Evolutionary conservation across 2,797 vertebrate species (phyloP).

Genomic region (Gobionotothen gibberifrons): DNA sequence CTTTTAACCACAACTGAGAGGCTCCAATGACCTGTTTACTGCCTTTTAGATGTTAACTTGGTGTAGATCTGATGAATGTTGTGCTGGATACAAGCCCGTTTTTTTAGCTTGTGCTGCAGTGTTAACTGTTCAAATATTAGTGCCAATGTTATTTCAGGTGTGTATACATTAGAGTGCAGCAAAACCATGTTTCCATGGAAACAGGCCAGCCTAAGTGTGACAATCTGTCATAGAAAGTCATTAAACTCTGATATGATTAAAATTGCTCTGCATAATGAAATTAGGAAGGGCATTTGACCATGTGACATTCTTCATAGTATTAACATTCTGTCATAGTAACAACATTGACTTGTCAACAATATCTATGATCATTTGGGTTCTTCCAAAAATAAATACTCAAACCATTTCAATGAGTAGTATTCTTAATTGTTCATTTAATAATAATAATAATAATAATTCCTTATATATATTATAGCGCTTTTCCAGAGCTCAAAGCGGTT

Average conservation of each 20-base stretch:
- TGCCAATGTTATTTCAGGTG: conserved; percentile 91
- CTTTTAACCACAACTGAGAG: conserved; percentile 47
- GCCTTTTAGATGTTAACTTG: conserved; percentile 67
- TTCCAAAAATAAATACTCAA: not conserved
- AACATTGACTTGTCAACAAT: not conserved
- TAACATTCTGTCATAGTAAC: conserved; percentile 4
- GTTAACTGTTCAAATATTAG: conserved; percentile 79
- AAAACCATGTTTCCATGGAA: conserved; percentile 79
- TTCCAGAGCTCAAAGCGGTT: no score
- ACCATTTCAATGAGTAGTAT: not conserved
- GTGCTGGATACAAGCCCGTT: conserved; percentile 75
- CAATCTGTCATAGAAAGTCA: conserved; percentile 67
- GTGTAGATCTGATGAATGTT: conserved; percentile 75
- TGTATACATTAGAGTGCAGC: conserved; percentile 67
- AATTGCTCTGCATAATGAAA: conserved; percentile 51
- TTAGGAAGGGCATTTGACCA: conserved; percentile 36
- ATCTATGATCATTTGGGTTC: conserved; percentile 1
- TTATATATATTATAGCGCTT: no score
- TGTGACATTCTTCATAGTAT: not conserved
- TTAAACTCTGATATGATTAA: conserved; percentile 67
- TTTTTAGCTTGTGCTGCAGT: conserved; percentile 73
- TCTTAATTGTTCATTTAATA: conserved; percentile 14
- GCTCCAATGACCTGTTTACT: conserved; percentile 68
- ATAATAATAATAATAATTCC: no score
- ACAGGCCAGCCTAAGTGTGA: conserved; percentile 69